These are phyloP conservation scores for Bufotes viridis DNA, from an alignment of 2,797 vertebrate genomes.

Conservation along the genomic window DNA sequence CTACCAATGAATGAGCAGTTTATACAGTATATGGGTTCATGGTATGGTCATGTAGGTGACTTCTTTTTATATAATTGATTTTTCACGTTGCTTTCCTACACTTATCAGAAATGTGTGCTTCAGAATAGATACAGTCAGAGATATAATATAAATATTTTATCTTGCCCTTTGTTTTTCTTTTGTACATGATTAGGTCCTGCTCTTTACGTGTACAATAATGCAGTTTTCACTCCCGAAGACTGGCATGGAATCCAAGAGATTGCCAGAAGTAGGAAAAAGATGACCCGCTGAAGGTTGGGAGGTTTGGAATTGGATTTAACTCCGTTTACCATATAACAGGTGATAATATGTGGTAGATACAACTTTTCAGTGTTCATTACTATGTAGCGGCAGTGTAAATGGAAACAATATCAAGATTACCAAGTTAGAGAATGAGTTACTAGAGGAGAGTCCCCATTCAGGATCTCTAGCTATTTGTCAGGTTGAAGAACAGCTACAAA, in stretches of 20 bases:
- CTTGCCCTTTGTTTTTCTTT: background rate
- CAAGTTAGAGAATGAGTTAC: background rate
- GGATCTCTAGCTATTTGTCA: background rate
- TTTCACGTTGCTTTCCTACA: too few relatives aligned
- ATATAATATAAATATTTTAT: background rate
- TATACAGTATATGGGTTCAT: too few relatives aligned
- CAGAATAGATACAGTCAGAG: background rate
- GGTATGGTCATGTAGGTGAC: too few relatives aligned
- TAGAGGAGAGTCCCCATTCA: background rate
- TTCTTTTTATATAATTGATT: too few relatives aligned
- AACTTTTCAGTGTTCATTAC: background rate
- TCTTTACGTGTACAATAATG: conserved; percentile 95
- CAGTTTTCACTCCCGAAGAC: conserved; percentile 91
- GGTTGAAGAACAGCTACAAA: background rate
- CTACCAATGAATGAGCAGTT: too few relatives aligned
- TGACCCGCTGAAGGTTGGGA: conserved; percentile 95
- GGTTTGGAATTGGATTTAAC: conserved; percentile 99
- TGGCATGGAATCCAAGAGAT: conserved; percentile 99
- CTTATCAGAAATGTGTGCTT: too few relatives aligned
- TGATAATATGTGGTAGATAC: conserved; percentile 63
- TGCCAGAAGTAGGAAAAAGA: conserved; percentile 97
- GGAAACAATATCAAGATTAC: background rate
- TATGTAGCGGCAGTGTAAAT: background rate
- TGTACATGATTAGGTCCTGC: conserved; percentile 79
- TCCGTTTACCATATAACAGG: conserved; percentile 99